phyloP scores from a whole-genome alignment of 2,888 invertebrate genomes.

The Mimachlamys varia region DNA sequence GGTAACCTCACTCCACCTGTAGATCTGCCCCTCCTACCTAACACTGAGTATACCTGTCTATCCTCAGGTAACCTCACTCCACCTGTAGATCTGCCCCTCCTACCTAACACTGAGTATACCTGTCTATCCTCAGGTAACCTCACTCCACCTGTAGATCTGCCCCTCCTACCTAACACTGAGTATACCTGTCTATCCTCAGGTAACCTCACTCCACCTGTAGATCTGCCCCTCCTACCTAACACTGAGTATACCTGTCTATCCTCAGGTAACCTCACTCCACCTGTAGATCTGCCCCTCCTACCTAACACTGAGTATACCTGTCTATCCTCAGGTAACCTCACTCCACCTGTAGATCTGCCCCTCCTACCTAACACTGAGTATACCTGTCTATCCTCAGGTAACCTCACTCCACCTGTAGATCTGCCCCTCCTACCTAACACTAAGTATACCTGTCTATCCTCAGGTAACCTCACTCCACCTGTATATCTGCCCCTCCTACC shows the following conservation, averaged over 20 bases:
- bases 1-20: conserved; percentile 85
- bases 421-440: not conserved
- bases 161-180: no score
- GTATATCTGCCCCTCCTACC: not conserved
- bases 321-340: conserved; percentile 39
- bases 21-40: no score
- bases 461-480: not conserved
- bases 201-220: conserved; percentile 86
- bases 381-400: no score
- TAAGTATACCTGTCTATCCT: no score
- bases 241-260: no score
- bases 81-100: conserved; percentile 90
- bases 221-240: no score
- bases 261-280: conserved; percentile 83
- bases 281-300: conserved; percentile 90
- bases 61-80: conserved; percentile 82
- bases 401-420: not conserved
- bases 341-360: conserved; percentile 90
- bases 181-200: not conserved
- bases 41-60: no score
- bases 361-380: not conserved
- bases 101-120: no score
- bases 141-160: conserved; percentile 90
- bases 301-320: no score
- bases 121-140: not conserved